These are phyloP conservation scores for Eupeodes luniger DNA, from an alignment of 2,888 invertebrate genomes.

Conservation along the genomic window DNA sequence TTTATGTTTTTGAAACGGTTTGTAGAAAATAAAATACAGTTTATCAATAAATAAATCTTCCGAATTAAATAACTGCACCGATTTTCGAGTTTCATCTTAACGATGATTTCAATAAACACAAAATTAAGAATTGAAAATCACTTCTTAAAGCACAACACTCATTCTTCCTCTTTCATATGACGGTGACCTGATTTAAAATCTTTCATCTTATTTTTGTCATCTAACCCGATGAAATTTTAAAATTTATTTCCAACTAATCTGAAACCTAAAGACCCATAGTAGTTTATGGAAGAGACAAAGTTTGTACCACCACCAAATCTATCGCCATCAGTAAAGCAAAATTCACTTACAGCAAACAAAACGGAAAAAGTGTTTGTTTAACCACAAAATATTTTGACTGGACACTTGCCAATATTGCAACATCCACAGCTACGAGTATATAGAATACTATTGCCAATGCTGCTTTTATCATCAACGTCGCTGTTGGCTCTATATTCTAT, in stretches of 20 bases:
- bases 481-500: background rate
- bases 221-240: background rate
- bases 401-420: conserved; percentile 58
- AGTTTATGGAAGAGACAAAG: conserved; percentile 17
- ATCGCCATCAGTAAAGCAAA: conserved; percentile 40
- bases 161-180: background rate
- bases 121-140: too few species aligned
- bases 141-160: too few species aligned
- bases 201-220: background rate
- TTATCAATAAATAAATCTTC: too few species aligned
- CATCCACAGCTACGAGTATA: background rate
- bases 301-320: background rate
- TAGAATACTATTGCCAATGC: background rate
- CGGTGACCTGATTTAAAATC: background rate
- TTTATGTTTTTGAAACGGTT: too few species aligned
- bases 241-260: background rate
- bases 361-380: conserved; percentile 53
- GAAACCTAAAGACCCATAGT: background rate
- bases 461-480: conserved; percentile 1
- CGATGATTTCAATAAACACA: too few species aligned
- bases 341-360: conserved; percentile 47
- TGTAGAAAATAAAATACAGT: too few species aligned
- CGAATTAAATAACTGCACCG: too few species aligned
- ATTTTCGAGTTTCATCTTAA: too few species aligned
- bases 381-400: conserved; percentile 67